Evolutionary conservation across 2,797 vertebrate genomes (phyloP), one percentile per base, ranked within the genome.

Genomic region (Alfaro cultratus): DNA sequence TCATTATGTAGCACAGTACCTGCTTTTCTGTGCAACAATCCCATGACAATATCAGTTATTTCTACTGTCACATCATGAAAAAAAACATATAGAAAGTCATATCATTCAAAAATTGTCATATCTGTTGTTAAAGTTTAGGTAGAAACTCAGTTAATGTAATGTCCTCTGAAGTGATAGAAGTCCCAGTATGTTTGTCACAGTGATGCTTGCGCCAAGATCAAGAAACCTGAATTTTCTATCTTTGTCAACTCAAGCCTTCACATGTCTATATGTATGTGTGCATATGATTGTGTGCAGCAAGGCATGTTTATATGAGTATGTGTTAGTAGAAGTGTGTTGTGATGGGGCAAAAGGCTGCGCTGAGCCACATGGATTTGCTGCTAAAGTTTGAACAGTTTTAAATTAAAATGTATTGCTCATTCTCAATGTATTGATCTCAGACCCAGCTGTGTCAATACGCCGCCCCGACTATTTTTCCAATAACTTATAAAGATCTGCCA

Each of bases 321-420:
- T 87, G 86, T 82, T 55, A 51, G 87, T 74, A 15, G 86, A 76
- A 85, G 86, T 81, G 87, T 83, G 89, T 84, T 83, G 39, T 60
- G 84, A 85, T 89, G 87, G 89, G 86, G 92, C 86, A 92, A 81
- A 86, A 87, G 87, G 87, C 88, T 93, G 92, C 94, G 89, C 96
- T 96, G 95, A 97, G 97, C 94, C 93, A 93, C 97, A 97, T 98
- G 95, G 98, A 99, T 98, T 98, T 98, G 95, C 96, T 97, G 97
- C 96, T 97, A 95, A 95, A 96, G 96, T 97, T 97, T 97, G 96
- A 98, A 96, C 96, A 96, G 97, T 97, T 98, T 98, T 96, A 99
- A 99, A 99, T 99, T 98, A 99, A 98, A 99, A 99, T 99, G 97
- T 97, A 98, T 99, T 95, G 95, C 97, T 97, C 96, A 96, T 97